Percentiles rank a stretch among this genome's conserved stretches.
These are phyloP conservation scores for Tokudaia tokunoshimensis DNA, from an alignment of 2,797 vertebrate genomes.

Conservation along the genomic window DNA sequence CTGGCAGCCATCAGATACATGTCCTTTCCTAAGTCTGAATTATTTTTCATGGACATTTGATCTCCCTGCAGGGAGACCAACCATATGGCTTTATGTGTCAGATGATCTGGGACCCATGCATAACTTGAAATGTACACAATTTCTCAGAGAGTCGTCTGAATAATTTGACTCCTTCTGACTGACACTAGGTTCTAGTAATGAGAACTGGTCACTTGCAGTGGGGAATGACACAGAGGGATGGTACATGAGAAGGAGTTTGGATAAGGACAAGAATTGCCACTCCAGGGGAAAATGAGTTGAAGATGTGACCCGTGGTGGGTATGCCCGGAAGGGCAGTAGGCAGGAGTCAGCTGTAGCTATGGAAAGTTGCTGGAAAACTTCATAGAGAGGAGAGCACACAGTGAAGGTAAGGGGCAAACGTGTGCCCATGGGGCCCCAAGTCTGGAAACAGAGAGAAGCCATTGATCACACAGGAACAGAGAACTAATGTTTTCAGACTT, in stretches of 20 bases:
- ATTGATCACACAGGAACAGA: background rate
- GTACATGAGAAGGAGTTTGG: background rate
- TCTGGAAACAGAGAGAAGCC: background rate
- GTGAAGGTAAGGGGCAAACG: fast-evolving
- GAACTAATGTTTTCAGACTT: background rate
- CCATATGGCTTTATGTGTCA: background rate
- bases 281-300: background rate
- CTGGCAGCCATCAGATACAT: background rate
- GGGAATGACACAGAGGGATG: background rate
- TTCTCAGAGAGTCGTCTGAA: background rate
- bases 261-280: background rate
- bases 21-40: background rate
- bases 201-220: background rate
- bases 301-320: background rate
- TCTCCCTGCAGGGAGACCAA: background rate
- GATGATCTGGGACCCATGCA: background rate
- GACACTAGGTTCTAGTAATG: background rate
- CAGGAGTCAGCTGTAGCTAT: fast-evolving
- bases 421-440: background rate
- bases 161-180: background rate
- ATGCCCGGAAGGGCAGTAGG: background rate
- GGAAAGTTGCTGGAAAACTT: background rate
- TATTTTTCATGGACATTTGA: background rate
- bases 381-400: background rate
- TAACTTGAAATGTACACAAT: background rate